Percentiles rank a stretch among this genome's conserved stretches.
phyloP scores from a whole-genome alignment of 2,888 invertebrate species.

The Zeuzera pyrina region DNA sequence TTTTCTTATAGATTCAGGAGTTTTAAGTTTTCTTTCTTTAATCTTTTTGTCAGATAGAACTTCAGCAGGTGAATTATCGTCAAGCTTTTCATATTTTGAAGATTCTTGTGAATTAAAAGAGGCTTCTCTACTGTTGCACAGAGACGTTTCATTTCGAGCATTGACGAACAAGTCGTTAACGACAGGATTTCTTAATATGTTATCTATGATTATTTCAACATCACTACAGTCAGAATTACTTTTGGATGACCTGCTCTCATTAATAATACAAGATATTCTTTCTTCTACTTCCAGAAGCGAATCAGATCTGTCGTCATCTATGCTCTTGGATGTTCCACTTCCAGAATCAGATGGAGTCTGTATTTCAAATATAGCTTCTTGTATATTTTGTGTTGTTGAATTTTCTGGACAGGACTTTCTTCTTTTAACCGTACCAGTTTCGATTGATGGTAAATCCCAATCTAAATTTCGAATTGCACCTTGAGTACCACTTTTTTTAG shows the following conservation, averaged over 20 bases:
- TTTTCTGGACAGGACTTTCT: constrained; percentile 70
- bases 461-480: constrained; percentile 65
- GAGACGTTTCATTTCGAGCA: constrained; percentile 35
- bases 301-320: constrained; percentile 49
- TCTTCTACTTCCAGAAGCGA: constrained; percentile 58
- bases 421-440: constrained; percentile 81
- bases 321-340: constrained; percentile 51
- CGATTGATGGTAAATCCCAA: constrained; percentile 81
- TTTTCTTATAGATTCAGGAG: constrained; percentile 47
- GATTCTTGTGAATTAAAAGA: constrained; percentile 41
- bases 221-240: constrained; percentile 64
- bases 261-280: constrained; percentile 63
- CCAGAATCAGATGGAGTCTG: constrained; percentile 60
- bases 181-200: constrained; percentile 38
- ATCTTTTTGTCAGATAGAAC: constrained; percentile 35
- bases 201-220: constrained; percentile 53
- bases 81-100: constrained; percentile 24
- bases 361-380: constrained; percentile 47
- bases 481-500: constrained; percentile 54
- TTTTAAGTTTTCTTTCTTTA: constrained; percentile 45
- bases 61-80: constrained; percentile 23
- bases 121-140: constrained; percentile 46
- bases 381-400: constrained; percentile 26
- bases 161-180: constrained; percentile 31
- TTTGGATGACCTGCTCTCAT: constrained; percentile 61